Conservation (phyloP, 2,113 vertebrate genomes). For the Solea senegalensis region DNA sequence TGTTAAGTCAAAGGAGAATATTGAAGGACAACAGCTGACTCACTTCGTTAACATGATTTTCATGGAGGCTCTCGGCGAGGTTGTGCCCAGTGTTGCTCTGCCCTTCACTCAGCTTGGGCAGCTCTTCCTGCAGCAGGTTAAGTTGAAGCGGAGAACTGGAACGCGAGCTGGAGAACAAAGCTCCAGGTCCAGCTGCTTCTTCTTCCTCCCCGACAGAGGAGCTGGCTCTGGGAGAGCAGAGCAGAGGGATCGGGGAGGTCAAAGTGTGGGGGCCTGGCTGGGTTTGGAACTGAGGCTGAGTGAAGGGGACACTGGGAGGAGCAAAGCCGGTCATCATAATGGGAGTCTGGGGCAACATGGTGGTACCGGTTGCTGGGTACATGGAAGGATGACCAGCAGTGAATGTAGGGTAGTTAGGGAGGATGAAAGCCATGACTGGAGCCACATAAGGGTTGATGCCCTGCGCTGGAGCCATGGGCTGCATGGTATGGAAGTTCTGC, state of each 20-base stretch:
- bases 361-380: slow-evolving; percentile 49
- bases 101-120: slow-evolving; percentile 75
- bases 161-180: slow-evolving; percentile 80
- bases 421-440: slow-evolving; percentile 80
- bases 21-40: slow-evolving; percentile 11
- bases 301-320: slow-evolving; percentile 47
- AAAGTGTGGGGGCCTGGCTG: slow-evolving; percentile 22
- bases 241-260: slow-evolving; percentile 21
- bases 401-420: slow-evolving; percentile 78
- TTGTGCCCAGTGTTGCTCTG: slow-evolving; percentile 58
- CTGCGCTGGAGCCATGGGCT: slow-evolving; percentile 58
- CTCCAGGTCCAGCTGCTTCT: slow-evolving; percentile 50
- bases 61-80: slow-evolving; percentile 67
- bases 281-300: slow-evolving; percentile 52
- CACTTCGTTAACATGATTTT: slow-evolving; percentile 66
- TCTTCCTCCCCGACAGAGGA: slow-evolving; percentile 64
- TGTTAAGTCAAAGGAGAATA: background rate
- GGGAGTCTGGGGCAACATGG: slow-evolving; percentile 52
- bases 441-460: slow-evolving; percentile 70
- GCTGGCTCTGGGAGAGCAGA: slow-evolving; percentile 55
- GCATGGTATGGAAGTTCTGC: slow-evolving; percentile 56
- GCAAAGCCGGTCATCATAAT: slow-evolving; percentile 48
- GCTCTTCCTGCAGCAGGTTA: slow-evolving; percentile 87
- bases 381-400: slow-evolving; percentile 68
- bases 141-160: slow-evolving; percentile 90